Percentiles rank a stretch among this genome's conserved stretches.
Conservation (phyloP, 2,797 vertebrate species). For the Gallirallus australis region DNA sequence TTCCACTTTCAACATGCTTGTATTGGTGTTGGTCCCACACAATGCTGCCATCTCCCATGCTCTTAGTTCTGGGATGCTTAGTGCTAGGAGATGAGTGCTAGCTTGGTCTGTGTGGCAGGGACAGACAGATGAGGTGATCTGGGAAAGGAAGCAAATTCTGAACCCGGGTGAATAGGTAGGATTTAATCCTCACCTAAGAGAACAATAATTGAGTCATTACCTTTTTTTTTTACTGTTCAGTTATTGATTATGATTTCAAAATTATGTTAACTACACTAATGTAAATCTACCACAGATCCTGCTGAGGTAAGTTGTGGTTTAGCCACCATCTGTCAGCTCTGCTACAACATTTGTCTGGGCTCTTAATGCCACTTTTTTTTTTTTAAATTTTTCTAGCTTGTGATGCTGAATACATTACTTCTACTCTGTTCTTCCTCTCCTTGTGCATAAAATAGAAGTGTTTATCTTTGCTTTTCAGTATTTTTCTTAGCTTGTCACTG, state of each 20-base stretch:
- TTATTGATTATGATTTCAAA: not conserved
- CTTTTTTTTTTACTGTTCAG: not conserved
- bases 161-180: not conserved
- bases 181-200: not conserved
- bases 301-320: not conserved
- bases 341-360: not conserved
- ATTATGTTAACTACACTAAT: not conserved
- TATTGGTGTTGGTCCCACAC: not conserved
- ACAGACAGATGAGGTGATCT: not conserved
- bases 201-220: not conserved
- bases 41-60: not conserved
- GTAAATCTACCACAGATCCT: not conserved
- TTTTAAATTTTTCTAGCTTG: not conserved
- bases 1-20: not conserved
- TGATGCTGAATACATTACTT: not conserved
- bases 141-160: not conserved
- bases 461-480: not conserved
- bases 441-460: not conserved
- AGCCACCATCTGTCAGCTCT: not conserved
- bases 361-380: not conserved
- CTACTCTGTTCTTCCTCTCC: not conserved
- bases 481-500: not conserved
- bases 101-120: not conserved
- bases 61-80: not conserved
- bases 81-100: not conserved